Evolutionary conservation across 1,140 invertebrate genomes (phyloP), one percentile per base, ranked within the genome.

Genomic region (Papilio machaon): DNA sequence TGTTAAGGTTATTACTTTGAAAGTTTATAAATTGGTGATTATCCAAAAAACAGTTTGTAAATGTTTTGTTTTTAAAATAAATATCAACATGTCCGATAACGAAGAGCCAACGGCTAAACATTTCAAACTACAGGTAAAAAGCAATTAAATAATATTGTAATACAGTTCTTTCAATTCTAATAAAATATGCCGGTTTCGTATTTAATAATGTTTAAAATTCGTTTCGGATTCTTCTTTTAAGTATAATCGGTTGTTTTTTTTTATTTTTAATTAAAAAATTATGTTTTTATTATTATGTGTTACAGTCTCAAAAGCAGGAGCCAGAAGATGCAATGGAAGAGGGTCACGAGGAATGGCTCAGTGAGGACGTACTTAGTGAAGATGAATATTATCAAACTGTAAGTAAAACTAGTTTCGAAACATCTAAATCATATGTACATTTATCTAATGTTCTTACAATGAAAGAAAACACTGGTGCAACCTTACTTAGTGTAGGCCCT

Each of bases 331-430:
- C 84, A 10, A 76, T 88, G 76, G 90, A 89, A 17, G 88, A 92
- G 17, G 91, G 87, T 11, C 91, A 92, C 15, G 91, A 92, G 76
- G 91, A 92, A 46, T 92, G 91, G 90, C 85, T 92, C 13, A 92
- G 91, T 76, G 91, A 92, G 70, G 90, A 86, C 0, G 85, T 90
- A 0, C 86, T 91, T 9, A 92, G 90, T 8, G 91, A 92, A 79
- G 91, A 91, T 73, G 90, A 91, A 38, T 90, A 85, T 49, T 86
- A 89, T 80, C 85, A 82, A 52, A 54, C 38, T 54, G 89, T 91
- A 83, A 88, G 83, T 85, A 60, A 49, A 5, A 23, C 79, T 80
- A 58, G 13, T 38, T 35, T 0, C 6, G 13, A 23, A 30, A 30
- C 23, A 30, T 30, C 23, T 2, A 30, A 30, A 30, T 30, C 23